These are phyloP conservation scores for Todus mexicanus DNA, from an alignment of 2,797 vertebrate species.

Conservation along the genomic window DNA sequence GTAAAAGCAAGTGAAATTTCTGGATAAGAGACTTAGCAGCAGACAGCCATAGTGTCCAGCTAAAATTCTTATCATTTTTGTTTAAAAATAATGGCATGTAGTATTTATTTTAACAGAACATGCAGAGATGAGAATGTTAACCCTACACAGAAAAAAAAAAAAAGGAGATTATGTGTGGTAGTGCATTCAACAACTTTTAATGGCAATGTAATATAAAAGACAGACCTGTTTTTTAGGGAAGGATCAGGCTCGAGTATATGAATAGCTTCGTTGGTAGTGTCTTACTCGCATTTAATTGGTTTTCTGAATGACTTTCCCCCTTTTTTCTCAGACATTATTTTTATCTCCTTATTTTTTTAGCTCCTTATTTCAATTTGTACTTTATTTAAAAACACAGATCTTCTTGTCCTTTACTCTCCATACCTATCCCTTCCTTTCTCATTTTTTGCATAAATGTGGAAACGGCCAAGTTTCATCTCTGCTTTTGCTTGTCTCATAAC, in stretches of 20 bases:
- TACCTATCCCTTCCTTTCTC: background rate
- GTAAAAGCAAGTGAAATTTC: background rate
- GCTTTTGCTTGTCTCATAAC: background rate
- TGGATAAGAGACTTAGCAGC: background rate
- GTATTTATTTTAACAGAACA: constrained; percentile 56
- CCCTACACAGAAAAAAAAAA: constrained; percentile 2
- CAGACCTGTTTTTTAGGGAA: constrained; percentile 26
- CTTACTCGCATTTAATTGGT: constrained; percentile 42
- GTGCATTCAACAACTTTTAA: constrained; percentile 29
- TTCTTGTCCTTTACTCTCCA: background rate
- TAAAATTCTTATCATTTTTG: constrained; percentile 31
- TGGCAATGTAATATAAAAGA: background rate
- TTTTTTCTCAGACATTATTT: background rate
- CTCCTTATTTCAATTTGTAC: background rate
- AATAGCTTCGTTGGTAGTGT: background rate
- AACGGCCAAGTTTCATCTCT: background rate
- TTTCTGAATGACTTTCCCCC: background rate
- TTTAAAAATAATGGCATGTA: constrained; percentile 24
- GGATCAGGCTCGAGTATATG: background rate
- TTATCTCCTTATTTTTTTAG: background rate
- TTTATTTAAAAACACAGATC: constrained; percentile 21
- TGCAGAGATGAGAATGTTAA: constrained; percentile 49
- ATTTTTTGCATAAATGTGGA: background rate
- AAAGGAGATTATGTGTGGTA: constrained; percentile 6
- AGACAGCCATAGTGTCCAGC: background rate